Percentiles rank a stretch among this genome's conserved stretches.
These are phyloP conservation scores for Clarias pachynema DNA, from an alignment of 2,797 vertebrate species.

Conservation along the genomic window DNA sequence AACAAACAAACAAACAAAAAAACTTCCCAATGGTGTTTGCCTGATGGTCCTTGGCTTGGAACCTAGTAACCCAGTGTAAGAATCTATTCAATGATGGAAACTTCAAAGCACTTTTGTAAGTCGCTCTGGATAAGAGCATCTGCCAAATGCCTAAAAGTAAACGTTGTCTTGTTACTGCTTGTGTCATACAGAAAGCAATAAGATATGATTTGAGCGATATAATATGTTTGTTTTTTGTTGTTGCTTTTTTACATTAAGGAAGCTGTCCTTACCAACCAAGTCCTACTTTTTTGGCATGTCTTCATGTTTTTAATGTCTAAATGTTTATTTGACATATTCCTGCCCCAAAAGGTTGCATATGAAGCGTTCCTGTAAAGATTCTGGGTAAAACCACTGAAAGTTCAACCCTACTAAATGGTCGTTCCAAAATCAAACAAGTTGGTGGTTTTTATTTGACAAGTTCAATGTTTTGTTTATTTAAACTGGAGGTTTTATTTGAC, in stretches of 20 bases:
- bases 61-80: too few species aligned
- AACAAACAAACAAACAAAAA: too few species aligned
- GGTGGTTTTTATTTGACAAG: conserved; percentile 35
- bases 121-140: too few species aligned
- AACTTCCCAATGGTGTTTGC: too few species aligned
- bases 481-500: conserved; percentile 33
- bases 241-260: neutral
- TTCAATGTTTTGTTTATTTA: conserved; percentile 38
- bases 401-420: conserved; percentile 14
- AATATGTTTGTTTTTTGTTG: neutral
- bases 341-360: conserved; percentile 14
- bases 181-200: neutral
- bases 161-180: neutral
- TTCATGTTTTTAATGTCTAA: conserved; percentile 5
- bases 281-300: neutral
- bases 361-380: conserved; percentile 24
- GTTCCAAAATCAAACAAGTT: conserved; percentile 35
- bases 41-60: too few species aligned
- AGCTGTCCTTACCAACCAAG: neutral
- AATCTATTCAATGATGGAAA: too few species aligned
- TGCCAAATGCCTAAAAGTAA: too few species aligned
- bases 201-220: too few species aligned
- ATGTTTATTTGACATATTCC: conserved; percentile 33
- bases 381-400: conserved; percentile 22
- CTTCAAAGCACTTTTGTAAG: too few species aligned